phyloP scores from a whole-genome alignment of 1,140 invertebrate genomes.

The Littorina saxatilis region DNA sequence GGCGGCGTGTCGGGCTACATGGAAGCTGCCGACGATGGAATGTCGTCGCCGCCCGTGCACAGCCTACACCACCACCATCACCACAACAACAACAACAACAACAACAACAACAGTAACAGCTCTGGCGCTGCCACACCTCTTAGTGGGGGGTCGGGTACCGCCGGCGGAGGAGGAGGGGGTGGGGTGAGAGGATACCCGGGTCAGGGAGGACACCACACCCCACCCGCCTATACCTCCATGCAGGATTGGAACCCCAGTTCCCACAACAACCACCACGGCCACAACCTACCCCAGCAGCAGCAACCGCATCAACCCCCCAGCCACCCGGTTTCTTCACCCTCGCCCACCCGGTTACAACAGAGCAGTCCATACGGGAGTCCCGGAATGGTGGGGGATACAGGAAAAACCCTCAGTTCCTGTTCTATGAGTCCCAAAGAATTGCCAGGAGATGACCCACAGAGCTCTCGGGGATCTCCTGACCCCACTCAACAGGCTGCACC shows the following conservation, averaged over 20 bases:
- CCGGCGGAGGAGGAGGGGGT: conserved; percentile 4
- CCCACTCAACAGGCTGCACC: conserved; percentile 38
- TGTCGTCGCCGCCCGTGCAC: conserved; percentile 21
- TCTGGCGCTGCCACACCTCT: background rate
- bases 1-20: background rate
- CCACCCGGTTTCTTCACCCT: conserved; percentile 37
- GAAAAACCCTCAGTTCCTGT: conserved; percentile 46
- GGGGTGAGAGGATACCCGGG: conserved; percentile 9
- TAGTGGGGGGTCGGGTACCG: background rate
- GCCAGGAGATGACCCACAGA: conserved; percentile 53
- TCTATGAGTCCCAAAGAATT: conserved; percentile 59
- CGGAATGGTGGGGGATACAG: conserved; percentile 1
- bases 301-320: conserved; percentile 17
- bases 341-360: conserved; percentile 28
- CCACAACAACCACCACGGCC: conserved; percentile 6
- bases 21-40: background rate
- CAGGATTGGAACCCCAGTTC: conserved; percentile 45
- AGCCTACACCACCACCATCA: background rate
- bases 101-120: conserved; percentile 17
- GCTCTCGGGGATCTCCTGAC: conserved; percentile 46
- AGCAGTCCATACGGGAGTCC: conserved; percentile 41
- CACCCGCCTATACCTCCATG: conserved; percentile 32
- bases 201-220: conserved; percentile 30
- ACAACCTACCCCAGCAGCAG: conserved; percentile 3
- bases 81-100: conserved; percentile 23